Base-by-base conservation (phyloP, 1,140 invertebrate genomes). In the Dendroctonus ponderosae region DNA sequence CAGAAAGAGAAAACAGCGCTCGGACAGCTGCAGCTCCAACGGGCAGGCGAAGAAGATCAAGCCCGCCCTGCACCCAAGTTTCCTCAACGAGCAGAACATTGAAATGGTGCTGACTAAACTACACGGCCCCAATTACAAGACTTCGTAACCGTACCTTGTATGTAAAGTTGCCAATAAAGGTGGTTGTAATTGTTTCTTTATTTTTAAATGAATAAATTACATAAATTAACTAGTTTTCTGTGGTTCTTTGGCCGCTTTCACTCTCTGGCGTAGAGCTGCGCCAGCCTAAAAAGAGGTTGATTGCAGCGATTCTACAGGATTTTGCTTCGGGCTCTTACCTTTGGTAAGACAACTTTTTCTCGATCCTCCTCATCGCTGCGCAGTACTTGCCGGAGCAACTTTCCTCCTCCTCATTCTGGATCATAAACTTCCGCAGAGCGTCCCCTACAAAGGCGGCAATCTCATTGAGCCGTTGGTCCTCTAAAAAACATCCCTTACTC, bases 401-500 rank as follows among this genome's bases (percentile, higher is more conserved):
- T 26, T 26, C 26, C 26, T 26, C 26, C 26, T 26, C 26, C 26
- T 26, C 26, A 26, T 26, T 26, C 26, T 26, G 26, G 26, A 26
- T 3, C n/a, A 38, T 53, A 53, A 63, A 71, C 42, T 67, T 58
- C 5, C 67, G 42, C 58, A 71, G 70, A 37, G 70, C 64, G 15
- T 63, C 68, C 43, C 40, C 15, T 41, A 71, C 62, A 60, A 57
- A 70, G 5, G 41, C 9, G 14, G 68, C 48, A 9, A 71, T 5
- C 26, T 70, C 60, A 53, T 67, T 58, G 64, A 71, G 51, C 11
- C 26, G 4, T 3, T 63, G 41, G 12, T 63, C 51, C n/a, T 7
- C 61, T 63, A 42, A 7, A 63, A 63, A 26, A 42, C 12, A 46
- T 11, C 9, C 44, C 12, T 46, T 4, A 46, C 4, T 41, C 39